These are phyloP conservation scores for Chelonoidis abingdonii DNA, from an alignment of 2,113 vertebrate species.

Conservation along the genomic window DNA sequence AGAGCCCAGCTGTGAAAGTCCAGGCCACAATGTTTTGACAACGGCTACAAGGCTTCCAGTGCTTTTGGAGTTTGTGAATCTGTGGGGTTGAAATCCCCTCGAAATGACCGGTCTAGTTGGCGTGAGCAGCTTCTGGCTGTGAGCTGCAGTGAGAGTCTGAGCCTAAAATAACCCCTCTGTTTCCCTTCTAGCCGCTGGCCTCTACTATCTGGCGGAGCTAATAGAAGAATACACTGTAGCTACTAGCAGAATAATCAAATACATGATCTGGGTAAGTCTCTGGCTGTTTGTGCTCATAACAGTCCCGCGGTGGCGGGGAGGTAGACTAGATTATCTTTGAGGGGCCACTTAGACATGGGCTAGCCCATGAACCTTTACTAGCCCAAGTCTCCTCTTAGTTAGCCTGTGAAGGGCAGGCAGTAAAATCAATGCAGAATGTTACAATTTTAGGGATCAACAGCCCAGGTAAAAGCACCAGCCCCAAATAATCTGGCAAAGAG, in stretches of 20 bases:
- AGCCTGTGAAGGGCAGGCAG: background rate
- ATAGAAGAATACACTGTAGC: conserved; percentile 96
- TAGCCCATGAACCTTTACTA: background rate
- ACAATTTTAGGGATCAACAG: background rate
- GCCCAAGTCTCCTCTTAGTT: background rate
- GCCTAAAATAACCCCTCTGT: background rate
- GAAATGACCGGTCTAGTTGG: background rate
- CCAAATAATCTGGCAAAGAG: background rate
- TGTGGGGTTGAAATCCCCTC: background rate
- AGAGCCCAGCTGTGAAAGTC: background rate
- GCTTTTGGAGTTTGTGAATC: background rate
- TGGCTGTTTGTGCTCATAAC: background rate
- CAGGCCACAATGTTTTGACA: background rate
- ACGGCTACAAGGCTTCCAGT: background rate
- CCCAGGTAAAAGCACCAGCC: background rate
- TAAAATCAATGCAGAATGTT: background rate
- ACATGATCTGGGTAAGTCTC: conserved; percentile 96
- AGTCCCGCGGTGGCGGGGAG: background rate
- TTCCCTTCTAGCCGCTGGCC: conserved; percentile 86
- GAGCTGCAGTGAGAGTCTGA: background rate
- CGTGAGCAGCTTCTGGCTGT: background rate
- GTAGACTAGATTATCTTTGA: background rate
- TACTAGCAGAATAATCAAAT: conserved; percentile 96
- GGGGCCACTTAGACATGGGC: background rate
- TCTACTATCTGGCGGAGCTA: conserved; percentile 96